Percentiles rank a stretch among this genome's conserved stretches.
Conservation (phyloP, 2,113 vertebrate genomes). For the Bolborhynchus lineola region DNA sequence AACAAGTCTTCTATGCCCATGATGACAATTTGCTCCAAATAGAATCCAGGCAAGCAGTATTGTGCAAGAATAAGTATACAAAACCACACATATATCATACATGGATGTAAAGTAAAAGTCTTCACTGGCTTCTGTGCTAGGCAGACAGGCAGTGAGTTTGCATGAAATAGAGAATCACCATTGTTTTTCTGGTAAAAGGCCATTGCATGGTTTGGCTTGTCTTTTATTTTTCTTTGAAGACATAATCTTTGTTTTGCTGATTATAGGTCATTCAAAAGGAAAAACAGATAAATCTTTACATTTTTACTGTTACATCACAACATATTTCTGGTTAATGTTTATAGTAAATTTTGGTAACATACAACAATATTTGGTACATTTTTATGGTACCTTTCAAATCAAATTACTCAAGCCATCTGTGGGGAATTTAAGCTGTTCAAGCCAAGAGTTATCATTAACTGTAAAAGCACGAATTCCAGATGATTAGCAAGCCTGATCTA, state of each 20-base stretch:
- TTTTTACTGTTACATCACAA: neutral
- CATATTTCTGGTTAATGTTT: neutral
- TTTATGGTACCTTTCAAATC: constrained; percentile 9
- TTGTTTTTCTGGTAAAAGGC: neutral
- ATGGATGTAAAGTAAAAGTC: neutral
- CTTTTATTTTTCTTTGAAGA: neutral
- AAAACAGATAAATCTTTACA: neutral
- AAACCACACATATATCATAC: neutral
- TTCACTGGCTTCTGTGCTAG: neutral
- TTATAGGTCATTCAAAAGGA: neutral
- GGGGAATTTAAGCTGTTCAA: neutral
- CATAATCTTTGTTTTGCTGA: neutral
- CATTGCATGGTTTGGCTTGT: neutral
- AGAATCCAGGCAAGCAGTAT: neutral
- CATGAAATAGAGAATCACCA: neutral
- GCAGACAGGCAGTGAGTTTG: neutral
- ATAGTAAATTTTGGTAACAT: neutral
- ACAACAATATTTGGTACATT: neutral
- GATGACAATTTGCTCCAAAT: neutral
- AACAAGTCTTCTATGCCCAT: neutral
- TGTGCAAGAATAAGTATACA: neutral
- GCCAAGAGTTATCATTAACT: neutral
- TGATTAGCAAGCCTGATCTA: neutral
- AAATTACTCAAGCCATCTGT: neutral
- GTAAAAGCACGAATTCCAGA: neutral